A percentile compares a stretch with the other conserved stretches of the same genome.
phyloP scores from a whole-genome alignment of 2,888 invertebrate species.

The Marasmarcha lunaedactyla region DNA sequence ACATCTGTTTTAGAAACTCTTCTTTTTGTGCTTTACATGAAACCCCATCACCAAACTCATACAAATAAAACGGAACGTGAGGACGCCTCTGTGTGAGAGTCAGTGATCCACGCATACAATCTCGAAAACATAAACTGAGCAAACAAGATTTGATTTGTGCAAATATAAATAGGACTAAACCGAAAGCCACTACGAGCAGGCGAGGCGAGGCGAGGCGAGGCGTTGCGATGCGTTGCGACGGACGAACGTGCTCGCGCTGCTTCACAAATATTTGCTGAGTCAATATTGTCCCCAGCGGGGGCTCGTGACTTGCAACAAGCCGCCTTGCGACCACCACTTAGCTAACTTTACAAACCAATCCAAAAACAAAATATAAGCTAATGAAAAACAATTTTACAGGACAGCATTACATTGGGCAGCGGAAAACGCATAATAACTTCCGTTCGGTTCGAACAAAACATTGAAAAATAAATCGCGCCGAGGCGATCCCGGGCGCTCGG shows the following conservation, averaged over 20 bases:
- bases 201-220: no score
- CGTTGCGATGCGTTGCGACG: constrained; percentile 39
- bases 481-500: constrained; percentile 19
- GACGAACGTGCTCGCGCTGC: constrained; percentile 46
- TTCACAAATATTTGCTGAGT: constrained; percentile 52
- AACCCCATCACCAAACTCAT: no score
- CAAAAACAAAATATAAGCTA: constrained; percentile 17
- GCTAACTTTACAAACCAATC: neutral
- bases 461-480: constrained; percentile 44
- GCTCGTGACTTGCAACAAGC: constrained; percentile 37
- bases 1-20: no score
- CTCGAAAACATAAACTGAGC: constrained; percentile 45
- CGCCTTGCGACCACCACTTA: constrained; percentile 26
- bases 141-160: constrained; percentile 56
- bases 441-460: constrained; percentile 47
- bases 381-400: constrained; percentile 43
- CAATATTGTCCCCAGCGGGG: constrained; percentile 53
- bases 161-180: constrained; percentile 36
- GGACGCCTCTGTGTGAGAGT: constrained; percentile 36
- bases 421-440: constrained; percentile 68
- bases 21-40: no score
- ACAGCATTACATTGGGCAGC: constrained; percentile 43
- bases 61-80: constrained; percentile 54
- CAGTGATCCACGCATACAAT: constrained; percentile 41
- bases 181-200: no score